These are phyloP conservation scores for Alligator mississippiensis DNA, from an alignment of 2,113 vertebrate genomes.

Conservation along the genomic window DNA sequence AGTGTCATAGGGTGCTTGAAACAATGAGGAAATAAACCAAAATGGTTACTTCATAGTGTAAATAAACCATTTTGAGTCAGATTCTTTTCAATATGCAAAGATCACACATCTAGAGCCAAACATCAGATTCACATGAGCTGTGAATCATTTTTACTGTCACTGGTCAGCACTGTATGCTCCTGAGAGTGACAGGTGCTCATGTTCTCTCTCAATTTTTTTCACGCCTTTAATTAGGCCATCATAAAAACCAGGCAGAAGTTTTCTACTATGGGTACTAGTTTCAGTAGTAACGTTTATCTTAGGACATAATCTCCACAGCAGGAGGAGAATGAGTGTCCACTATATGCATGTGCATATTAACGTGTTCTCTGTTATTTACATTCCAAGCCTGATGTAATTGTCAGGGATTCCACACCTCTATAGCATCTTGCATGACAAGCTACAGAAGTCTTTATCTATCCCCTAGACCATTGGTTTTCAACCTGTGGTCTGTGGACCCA, in stretches of 20 bases:
- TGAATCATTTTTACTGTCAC: not conserved
- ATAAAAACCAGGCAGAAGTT: not conserved
- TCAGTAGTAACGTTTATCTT: not conserved
- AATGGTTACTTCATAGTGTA: not conserved
- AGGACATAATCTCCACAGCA: not conserved
- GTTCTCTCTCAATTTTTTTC: not conserved
- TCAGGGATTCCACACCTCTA: not conserved
- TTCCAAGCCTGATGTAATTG: not conserved
- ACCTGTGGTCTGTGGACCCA: too few species aligned
- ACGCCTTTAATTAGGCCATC: not conserved
- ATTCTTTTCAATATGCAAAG: not conserved
- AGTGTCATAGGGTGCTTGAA: accelerated
- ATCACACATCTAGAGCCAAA: not conserved
- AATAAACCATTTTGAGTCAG: not conserved
- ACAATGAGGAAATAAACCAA: not conserved
- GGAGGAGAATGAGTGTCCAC: not conserved
- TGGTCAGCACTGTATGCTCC: not conserved
- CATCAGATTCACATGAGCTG: not conserved
- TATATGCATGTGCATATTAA: not conserved
- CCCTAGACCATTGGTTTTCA: not conserved
- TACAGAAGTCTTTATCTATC: not conserved
- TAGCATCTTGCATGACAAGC: not conserved
- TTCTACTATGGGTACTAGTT: not conserved
- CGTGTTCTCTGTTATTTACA: not conserved
- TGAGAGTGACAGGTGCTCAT: not conserved